Percentiles rank a stretch among this genome's conserved stretches.
Evolutionary conservation across 2,888 invertebrate species (phyloP).

Genomic region (Aethes cnicana): DNA sequence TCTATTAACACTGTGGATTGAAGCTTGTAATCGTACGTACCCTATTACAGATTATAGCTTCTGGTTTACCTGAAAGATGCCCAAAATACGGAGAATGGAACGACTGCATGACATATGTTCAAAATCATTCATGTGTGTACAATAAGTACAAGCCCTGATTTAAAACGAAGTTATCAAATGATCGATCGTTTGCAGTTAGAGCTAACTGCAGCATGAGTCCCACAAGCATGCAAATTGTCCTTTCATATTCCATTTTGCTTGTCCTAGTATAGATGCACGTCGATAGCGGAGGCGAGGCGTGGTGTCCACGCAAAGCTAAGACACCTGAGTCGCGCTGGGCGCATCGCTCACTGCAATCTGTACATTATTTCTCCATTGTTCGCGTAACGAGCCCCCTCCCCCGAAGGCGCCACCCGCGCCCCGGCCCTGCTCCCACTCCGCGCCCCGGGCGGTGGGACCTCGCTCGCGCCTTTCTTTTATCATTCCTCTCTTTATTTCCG

Average conservation of each 20-base stretch:
- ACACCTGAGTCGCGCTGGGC: conserved; percentile 80
- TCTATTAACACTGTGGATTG: no score
- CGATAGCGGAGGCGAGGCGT: conserved; percentile 52
- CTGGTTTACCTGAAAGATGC: no score
- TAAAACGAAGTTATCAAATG: no score
- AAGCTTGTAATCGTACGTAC: no score
- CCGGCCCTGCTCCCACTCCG: conserved; percentile 76
- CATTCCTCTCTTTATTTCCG: conserved; percentile 83
- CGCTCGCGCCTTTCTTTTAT: conserved; percentile 83
- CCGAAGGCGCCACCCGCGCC: conserved; percentile 50
- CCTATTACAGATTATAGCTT: no score
- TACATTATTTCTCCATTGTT: conserved; percentile 83
- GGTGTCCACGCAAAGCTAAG: conserved; percentile 70
- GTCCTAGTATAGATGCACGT: conserved; percentile 18
- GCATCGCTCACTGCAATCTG: conserved; percentile 83
- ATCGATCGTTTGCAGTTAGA: conserved; percentile 1
- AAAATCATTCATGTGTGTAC: no score
- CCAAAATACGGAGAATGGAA: no score
- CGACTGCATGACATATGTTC: no score
- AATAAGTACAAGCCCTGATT: no score
- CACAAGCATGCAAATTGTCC: conserved; percentile 13
- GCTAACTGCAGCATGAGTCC: conserved; percentile 9
- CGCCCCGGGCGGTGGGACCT: conserved; percentile 79
- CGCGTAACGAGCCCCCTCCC: conserved; percentile 80
- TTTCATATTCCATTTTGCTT: conserved; percentile 25